Percentiles rank a stretch among this genome's conserved stretches.
These are phyloP conservation scores for Nylanderia fulva DNA, from an alignment of 1,140 invertebrate species.

Conservation along the genomic window DNA sequence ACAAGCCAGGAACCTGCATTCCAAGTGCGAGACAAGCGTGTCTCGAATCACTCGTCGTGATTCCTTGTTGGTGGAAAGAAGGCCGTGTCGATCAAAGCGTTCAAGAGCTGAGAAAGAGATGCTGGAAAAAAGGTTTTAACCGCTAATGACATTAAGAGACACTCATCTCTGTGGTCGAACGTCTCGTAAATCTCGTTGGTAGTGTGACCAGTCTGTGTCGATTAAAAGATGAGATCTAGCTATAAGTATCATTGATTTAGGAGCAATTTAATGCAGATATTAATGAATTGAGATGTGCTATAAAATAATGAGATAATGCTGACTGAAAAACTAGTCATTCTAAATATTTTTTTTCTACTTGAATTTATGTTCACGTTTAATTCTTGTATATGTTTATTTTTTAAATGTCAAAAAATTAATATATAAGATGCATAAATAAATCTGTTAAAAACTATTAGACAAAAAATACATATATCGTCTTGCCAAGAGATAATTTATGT, in stretches of 20 bases:
- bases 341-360: neutral
- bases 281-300: slow-evolving; percentile 9
- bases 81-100: slow-evolving; percentile 48
- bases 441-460: neutral
- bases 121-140: slow-evolving; percentile 52
- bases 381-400: neutral
- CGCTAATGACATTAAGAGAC: slow-evolving; percentile 73
- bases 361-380: too few species aligned
- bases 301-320: neutral
- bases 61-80: slow-evolving; percentile 57
- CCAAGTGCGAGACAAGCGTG: slow-evolving; percentile 68
- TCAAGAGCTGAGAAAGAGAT: slow-evolving; percentile 12
- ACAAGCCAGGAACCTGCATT: slow-evolving; percentile 69
- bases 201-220: neutral
- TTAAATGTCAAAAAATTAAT: neutral
- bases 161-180: slow-evolving; percentile 58
- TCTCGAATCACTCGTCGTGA: slow-evolving; percentile 66
- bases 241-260: slow-evolving; percentile 23
- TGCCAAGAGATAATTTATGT: neutral
- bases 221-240: slow-evolving; percentile 3
- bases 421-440: neutral
- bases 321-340: too few species aligned
- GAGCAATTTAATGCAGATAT: slow-evolving; percentile 32
- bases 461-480: neutral
- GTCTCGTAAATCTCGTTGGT: slow-evolving; percentile 65